These are phyloP conservation scores for Tychaedon coryphoeus DNA, from an alignment of 2,113 vertebrate genomes.

Conservation along the genomic window DNA sequence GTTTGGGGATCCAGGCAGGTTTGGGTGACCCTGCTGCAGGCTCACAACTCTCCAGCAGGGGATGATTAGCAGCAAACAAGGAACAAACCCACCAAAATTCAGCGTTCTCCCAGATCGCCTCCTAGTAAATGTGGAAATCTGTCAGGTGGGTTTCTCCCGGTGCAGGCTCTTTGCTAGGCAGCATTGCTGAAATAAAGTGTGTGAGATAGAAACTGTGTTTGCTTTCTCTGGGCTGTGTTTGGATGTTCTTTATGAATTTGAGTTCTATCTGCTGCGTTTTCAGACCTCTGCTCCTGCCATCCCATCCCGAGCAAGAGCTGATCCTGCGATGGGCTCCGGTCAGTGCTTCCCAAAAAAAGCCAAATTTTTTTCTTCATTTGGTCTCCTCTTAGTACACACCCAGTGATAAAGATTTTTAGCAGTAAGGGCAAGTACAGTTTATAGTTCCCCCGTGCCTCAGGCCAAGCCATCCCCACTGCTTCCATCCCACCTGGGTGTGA, in stretches of 20 bases:
- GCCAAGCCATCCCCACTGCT: neutral
- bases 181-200: neutral
- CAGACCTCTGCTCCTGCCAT: neutral
- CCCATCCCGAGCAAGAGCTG: neutral
- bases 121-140: neutral
- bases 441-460: neutral
- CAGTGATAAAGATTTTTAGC: neutral
- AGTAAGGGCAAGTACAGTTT: neutral
- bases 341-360: neutral
- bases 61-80: neutral
- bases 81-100: neutral
- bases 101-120: neutral
- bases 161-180: neutral
- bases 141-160: neutral
- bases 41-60: neutral
- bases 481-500: neutral
- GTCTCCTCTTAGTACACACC: neutral
- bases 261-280: neutral
- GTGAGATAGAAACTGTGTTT: neutral
- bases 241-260: neutral
- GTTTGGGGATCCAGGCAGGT: neutral
- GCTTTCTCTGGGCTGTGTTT: neutral
- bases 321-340: accelerated
- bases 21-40: neutral
- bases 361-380: neutral